phyloP scores from a whole-genome alignment of 2,888 invertebrate species.

The Seira ritae region DNA sequence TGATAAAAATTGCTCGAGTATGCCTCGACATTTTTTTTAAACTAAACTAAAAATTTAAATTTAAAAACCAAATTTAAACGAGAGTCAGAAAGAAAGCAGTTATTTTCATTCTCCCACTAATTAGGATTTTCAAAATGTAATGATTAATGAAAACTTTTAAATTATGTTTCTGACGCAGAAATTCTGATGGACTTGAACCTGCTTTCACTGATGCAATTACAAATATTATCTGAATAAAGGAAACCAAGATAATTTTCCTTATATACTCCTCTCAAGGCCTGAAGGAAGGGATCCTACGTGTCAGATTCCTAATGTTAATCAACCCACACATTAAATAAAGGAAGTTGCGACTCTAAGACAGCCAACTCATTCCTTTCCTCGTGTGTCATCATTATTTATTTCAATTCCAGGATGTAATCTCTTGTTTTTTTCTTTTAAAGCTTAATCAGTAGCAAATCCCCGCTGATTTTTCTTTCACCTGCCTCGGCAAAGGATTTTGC shows the following conservation, averaged over 20 bases:
- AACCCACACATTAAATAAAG: neutral
- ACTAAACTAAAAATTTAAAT: neutral
- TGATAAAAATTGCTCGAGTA: neutral
- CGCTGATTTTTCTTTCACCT: constrained; percentile 9
- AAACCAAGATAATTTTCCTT: neutral
- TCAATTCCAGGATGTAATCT: neutral
- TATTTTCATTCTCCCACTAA: neutral
- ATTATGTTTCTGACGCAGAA: neutral
- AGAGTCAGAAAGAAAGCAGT: neutral
- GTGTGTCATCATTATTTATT: constrained; percentile 15
- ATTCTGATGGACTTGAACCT: neutral
- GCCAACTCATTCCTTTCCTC: neutral
- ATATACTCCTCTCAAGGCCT: neutral
- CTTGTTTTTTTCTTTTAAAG: neutral
- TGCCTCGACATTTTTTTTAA: neutral
- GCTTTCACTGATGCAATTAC: neutral
- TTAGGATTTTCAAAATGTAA: neutral
- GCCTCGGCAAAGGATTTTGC: neutral
- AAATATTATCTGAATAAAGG: neutral
- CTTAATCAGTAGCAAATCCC: constrained; percentile 1
- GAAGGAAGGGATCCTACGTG: neutral
- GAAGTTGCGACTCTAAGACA: neutral
- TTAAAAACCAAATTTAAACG: neutral
- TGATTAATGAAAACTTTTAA: neutral
- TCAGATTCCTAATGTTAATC: neutral